Evolutionary conservation across 2,888 invertebrate species (phyloP).

Genomic region (Chouioia cunea): DNA sequence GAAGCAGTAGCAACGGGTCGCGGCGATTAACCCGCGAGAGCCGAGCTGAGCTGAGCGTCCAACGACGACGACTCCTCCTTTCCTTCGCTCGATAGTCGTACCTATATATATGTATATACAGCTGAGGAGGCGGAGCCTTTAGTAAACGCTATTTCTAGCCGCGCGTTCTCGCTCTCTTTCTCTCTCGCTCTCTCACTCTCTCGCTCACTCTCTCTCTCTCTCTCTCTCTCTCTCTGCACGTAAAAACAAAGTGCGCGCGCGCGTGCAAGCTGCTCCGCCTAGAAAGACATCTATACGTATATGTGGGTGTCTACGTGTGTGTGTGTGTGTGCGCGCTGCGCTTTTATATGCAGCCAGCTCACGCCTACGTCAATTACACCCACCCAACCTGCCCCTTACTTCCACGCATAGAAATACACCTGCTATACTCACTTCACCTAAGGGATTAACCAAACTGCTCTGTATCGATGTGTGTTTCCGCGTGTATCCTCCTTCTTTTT

Average conservation of each 20-base stretch:
- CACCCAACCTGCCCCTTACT: slow-evolving; percentile 39
- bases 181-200: too few species aligned
- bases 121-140: slow-evolving; percentile 64
- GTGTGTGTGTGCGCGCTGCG: background rate
- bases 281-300: slow-evolving; percentile 28
- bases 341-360: background rate
- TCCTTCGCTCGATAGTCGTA: slow-evolving; percentile 1
- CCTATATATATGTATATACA: slow-evolving; percentile 43
- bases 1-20: background rate
- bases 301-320: slow-evolving; percentile 1
- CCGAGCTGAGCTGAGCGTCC: too few species aligned
- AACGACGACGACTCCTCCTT: slow-evolving; percentile 46
- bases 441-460: too few species aligned
- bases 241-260: slow-evolving; percentile 26
- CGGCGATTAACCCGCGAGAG: slow-evolving; percentile 37
- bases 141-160: slow-evolving; percentile 58
- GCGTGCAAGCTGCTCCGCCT: slow-evolving; percentile 5
- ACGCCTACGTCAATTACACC: slow-evolving; percentile 53
- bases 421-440: too few species aligned
- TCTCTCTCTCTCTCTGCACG: slow-evolving; percentile 34
- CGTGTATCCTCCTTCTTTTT: too few species aligned
- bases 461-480: too few species aligned
- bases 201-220: too few species aligned
- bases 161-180: slow-evolving; percentile 43
- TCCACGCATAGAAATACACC: background rate